Base-by-base conservation (phyloP, 2,888 invertebrate species). In the Chouioia cunea region DNA sequence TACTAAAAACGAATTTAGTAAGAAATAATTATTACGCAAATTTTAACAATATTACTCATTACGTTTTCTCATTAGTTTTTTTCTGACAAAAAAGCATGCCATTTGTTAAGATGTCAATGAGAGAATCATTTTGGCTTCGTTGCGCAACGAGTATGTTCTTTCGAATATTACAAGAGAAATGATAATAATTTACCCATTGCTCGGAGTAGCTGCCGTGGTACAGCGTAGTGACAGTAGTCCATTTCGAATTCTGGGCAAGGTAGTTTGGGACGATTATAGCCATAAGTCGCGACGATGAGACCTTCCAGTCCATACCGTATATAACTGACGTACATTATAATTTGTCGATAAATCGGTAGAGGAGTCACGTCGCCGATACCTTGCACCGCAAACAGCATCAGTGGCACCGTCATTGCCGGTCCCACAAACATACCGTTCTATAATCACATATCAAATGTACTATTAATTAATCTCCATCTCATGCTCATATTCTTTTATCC, bases 371-470 rank as follows among this genome's bases (percentile, higher is more conserved):
- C 84, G 4, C 97, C 97, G 79, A 97, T 92, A 43, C 97, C 94
- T 81, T 94, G 93, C 0, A 93, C 93, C 4, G 97, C 93, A 59
- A 97, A 88, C 67, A 97, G 86, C 90, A 97, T 94, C 14, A 97
- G 87, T 0, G 97, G 97, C 4, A 97, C 97, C 64, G 93, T 89
- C 70, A 93, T 82, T 0, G 94, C 93, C 16, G 97, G 97, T 0
- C 97, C 97, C 77, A 96, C 87, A 84, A 97, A 97, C 86, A 96
- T 94, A 36, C 93, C 91, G 80, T 95, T 95, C 95, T 95, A 86
- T 15, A 75, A 78, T 44, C 8, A 56, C n/a, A 62, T 44, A 48
- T 20, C 43, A 56, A 50, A 59, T 56, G 16, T 50, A 44, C 12
- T 63, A 23, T 50, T 22, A 2, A 20, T 62, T n/a, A 0, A n/a